Evolutionary conservation across 2,113 vertebrate species (phyloP).

Genomic region (Trichechus manatus): DNA sequence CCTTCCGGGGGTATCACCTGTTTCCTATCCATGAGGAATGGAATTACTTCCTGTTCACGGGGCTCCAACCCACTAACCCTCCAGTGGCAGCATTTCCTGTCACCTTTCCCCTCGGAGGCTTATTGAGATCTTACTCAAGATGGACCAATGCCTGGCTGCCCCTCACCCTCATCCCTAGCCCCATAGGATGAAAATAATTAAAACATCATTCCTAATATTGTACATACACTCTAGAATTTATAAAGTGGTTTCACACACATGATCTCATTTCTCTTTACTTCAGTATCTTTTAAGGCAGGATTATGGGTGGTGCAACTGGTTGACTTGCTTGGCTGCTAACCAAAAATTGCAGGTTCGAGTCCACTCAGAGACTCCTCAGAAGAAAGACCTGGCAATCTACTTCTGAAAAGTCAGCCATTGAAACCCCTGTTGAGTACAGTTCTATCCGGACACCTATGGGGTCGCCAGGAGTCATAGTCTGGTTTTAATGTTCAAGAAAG

Average conservation of each 20-base stretch:
- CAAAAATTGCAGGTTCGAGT: too few species aligned
- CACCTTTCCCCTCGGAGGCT: not conserved
- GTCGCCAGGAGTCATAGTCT: not conserved
- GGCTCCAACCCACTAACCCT: not conserved
- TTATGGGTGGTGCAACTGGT: too few species aligned
- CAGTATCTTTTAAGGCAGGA: not conserved
- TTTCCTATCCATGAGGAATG: not conserved
- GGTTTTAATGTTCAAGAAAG: not conserved
- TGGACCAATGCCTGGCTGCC: fast-evolving
- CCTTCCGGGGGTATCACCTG: not conserved
- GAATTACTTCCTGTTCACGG: not conserved
- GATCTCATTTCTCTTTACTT: not conserved
- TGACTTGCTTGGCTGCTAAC: too few species aligned
- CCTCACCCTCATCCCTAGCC: too few species aligned
- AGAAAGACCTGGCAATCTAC: too few species aligned
- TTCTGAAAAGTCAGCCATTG: too few species aligned
- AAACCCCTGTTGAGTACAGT: too few species aligned
- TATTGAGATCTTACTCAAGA: not conserved
- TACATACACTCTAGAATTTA: not conserved
- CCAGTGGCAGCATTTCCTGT: not conserved
- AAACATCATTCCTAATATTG: not conserved
- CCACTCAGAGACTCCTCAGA: too few species aligned
- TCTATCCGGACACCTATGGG: too few species aligned
- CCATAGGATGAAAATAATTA: not conserved
- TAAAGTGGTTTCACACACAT: not conserved